These are phyloP conservation scores for Dioctria rufipes DNA, from an alignment of 2,888 invertebrate species.

Conservation along the genomic window DNA sequence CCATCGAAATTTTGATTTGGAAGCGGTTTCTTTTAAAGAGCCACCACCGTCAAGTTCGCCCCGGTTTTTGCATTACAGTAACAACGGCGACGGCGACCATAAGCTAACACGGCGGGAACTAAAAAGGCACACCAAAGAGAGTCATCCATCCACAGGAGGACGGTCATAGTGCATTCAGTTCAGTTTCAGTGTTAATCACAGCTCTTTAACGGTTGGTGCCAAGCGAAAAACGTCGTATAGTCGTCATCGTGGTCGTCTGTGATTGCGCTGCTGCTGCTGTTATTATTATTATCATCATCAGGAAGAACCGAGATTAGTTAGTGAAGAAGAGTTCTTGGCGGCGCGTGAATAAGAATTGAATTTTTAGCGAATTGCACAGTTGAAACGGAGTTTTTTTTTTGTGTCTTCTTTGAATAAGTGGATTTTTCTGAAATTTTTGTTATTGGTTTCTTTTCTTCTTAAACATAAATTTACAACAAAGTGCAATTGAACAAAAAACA, in stretches of 20 bases:
- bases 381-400: too few relatives aligned
- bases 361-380: too few relatives aligned
- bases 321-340: too few relatives aligned
- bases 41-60: conserved; percentile 18
- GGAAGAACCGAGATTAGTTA: too few relatives aligned
- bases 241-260: background rate
- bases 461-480: too few relatives aligned
- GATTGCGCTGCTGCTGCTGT: background rate
- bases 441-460: too few relatives aligned
- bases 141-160: background rate
- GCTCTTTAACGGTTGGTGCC: conserved; percentile 5
- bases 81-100: background rate
- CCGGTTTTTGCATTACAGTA: background rate
- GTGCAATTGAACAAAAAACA: too few relatives aligned
- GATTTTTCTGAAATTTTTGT: too few relatives aligned
- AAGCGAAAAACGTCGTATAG: too few relatives aligned
- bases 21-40: conserved; percentile 23
- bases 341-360: too few relatives aligned
- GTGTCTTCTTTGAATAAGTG: too few relatives aligned
- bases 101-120: background rate
- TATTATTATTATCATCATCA: too few relatives aligned
- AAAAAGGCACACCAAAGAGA: background rate
- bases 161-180: background rate
- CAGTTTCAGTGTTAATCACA: background rate
- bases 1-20: conserved; percentile 1